Base-by-base conservation (phyloP, 2,888 invertebrate species). In the Ethmia dodecea region DNA sequence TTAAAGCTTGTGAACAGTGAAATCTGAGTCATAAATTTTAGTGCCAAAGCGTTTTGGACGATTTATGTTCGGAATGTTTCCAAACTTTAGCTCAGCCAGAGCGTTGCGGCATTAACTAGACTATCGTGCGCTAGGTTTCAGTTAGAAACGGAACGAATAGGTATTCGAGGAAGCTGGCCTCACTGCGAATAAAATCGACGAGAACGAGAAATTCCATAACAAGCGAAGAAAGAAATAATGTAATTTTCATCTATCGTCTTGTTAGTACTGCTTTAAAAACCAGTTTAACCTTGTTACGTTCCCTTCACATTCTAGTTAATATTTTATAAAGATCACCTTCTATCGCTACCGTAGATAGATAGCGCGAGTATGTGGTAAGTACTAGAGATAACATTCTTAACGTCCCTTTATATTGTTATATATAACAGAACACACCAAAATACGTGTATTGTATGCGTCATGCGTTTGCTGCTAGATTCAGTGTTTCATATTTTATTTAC, bases 31-130 rank as follows among this genome's bases (percentile, higher is more conserved):
- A 68, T 77, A 77, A 77, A 76, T 77, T 60, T 44, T 45, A 49
- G 47, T 58, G 43, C 55, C 55, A 62, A 57, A 59, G 62, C 60
- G 49, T 61, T 65, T 22, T 52, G 49, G 52, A 58, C 58, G 59
- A 75, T 79, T 76, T 74, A 76, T 74, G 60, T 38, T 53, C 45
- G 40, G 42, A 60, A 59, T 55, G 59, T 61, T 63, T 55, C 51
- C 54, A 49, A 61, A 65, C 53, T 55, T 37, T 27, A 49, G 42
- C 46, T 46, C 43, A 42, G 45, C 47, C 43, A 42, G 45, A 52
- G 49, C 28, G 29, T 30, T 45, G 43, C 44, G 28, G 42, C 44
- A 49, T 47, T 48, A 48, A 52, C 42, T 49, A 50, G 37, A 46
- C 38, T 49, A 42, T 45, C n/a, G n/a, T n/a, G n/a, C n/a, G n/a